Evolutionary conservation across 1,140 invertebrate genomes (phyloP).

Genomic region (Diploscapter pachys): DNA sequence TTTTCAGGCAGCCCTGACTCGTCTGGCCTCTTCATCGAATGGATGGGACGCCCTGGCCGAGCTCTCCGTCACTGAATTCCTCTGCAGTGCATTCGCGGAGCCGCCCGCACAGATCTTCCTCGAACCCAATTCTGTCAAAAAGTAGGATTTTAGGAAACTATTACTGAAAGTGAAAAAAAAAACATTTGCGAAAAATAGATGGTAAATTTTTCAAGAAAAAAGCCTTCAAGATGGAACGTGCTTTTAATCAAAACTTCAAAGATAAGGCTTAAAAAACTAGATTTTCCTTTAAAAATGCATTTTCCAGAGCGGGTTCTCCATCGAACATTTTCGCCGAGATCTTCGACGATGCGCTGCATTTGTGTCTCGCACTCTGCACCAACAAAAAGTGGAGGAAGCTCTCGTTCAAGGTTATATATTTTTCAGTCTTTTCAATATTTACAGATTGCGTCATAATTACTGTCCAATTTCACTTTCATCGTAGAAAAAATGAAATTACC

Average conservation of each 20-base stretch:
- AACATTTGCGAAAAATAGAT: too few species aligned
- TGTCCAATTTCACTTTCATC: too few species aligned
- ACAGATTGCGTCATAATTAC: too few species aligned
- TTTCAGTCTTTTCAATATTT: too few species aligned
- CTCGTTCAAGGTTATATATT: constrained; percentile 6
- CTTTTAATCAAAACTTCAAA: not conserved
- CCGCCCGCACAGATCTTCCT: constrained; percentile 26
- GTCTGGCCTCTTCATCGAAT: constrained; percentile 3
- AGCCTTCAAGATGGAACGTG: too few species aligned
- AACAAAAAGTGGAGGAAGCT: constrained; percentile 29
- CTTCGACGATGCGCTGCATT: constrained; percentile 17
- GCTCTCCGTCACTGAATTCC: constrained; percentile 5
- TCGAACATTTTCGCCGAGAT: constrained; percentile 4
- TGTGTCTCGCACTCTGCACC: constrained; percentile 16
- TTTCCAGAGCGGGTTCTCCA: constrained; percentile 15
- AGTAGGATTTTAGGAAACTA: not conserved
- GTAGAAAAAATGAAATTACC: too few species aligned
- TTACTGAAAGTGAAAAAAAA: too few species aligned
- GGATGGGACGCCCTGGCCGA: constrained; percentile 28
- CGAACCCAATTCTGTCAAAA: constrained; percentile 21
- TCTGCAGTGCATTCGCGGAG: constrained; percentile 11
- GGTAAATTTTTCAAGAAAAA: too few species aligned
- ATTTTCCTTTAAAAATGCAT: not conserved
- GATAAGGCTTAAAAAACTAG: too few species aligned
- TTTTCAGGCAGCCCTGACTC: constrained; percentile 12